These are phyloP conservation scores for Hipparchia sbordonii DNA, from an alignment of 2,888 invertebrate genomes.

Conservation along the genomic window DNA sequence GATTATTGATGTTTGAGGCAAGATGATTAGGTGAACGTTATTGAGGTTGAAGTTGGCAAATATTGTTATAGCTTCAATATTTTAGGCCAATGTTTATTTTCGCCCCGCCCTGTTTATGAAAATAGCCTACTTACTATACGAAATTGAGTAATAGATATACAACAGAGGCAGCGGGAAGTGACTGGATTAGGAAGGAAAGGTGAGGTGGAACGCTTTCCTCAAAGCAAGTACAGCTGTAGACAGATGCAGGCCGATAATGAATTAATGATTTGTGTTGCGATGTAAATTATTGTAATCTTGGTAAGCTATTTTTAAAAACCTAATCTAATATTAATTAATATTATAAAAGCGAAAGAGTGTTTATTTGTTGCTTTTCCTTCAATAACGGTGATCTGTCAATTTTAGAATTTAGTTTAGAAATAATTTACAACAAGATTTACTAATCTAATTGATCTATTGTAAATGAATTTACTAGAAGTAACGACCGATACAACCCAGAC, in stretches of 20 bases:
- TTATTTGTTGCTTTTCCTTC: too few relatives aligned
- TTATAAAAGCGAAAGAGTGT: too few relatives aligned
- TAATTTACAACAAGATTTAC: too few relatives aligned
- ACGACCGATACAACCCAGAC: too few relatives aligned
- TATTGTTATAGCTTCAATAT: constrained; percentile 10
- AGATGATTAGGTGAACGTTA: constrained; percentile 22
- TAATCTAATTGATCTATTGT: too few relatives aligned
- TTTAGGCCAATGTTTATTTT: not conserved
- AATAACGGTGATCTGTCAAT: too few relatives aligned
- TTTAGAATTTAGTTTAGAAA: too few relatives aligned
- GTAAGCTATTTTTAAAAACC: too few relatives aligned
- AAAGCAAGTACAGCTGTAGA: too few relatives aligned
- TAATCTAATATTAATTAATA: too few relatives aligned
- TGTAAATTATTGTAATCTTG: not conserved
- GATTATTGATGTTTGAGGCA: constrained; percentile 21
- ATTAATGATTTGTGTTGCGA: not conserved
- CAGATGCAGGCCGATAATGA: not conserved
- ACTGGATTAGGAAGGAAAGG: not conserved
- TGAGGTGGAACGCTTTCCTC: too few relatives aligned
- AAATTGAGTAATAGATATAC: not conserved
- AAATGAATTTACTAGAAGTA: too few relatives aligned
- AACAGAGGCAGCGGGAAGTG: not conserved
- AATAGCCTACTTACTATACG: not conserved
- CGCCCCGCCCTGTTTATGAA: not conserved
- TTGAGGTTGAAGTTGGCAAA: constrained; percentile 27